Evolutionary conservation across 2,113 vertebrate genomes (phyloP), one percentile per base, ranked within the genome.

Genomic region (Columba livia): DNA sequence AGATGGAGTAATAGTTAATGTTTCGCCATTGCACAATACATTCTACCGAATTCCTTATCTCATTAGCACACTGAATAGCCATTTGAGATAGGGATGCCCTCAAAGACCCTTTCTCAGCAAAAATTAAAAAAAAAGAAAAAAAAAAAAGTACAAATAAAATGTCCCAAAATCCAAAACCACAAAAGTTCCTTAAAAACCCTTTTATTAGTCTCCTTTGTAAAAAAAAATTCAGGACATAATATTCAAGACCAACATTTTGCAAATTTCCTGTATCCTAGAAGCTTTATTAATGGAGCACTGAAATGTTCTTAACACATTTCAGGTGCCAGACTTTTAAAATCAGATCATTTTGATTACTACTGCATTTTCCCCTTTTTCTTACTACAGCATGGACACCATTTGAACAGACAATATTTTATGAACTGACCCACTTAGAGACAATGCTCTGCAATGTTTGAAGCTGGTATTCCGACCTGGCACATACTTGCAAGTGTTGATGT

Each of bases 371-470:
- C 15, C 21, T 79, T 89, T 87, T 85, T 72, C 44, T 58, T 89
- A 19, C 36, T 53, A 15, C 62, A 87, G 84, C 58, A 57, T 8
- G 50, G 86, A 9, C 57, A 85, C 57, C 24, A 79, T 69, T 94
- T 91, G 44, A 94, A 81, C 70, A 66, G 87, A 64, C 32, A 77
- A 77, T 85, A 91, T 85, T 93, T 96, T 89, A 64, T 89, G 78
- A 91, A 85, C 70, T 94, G 93, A 85, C 94, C 95, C 84, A 95
- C 77, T 96, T 94, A 82, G 66, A 91, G 66, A 95, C 50, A 89
- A 89, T 79, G 62, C 28, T 40, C 44, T 57, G 61, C 50, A 85
- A 61, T 23, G 9, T 91, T 88, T 95, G 80, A 93, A 88, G 81
- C 19, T 36, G 50, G 11, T 85, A 13, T 94, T 93, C 58, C 82